Evolutionary conservation across 2,113 vertebrate genomes (phyloP).

Genomic region (Aphyosemion australe): DNA sequence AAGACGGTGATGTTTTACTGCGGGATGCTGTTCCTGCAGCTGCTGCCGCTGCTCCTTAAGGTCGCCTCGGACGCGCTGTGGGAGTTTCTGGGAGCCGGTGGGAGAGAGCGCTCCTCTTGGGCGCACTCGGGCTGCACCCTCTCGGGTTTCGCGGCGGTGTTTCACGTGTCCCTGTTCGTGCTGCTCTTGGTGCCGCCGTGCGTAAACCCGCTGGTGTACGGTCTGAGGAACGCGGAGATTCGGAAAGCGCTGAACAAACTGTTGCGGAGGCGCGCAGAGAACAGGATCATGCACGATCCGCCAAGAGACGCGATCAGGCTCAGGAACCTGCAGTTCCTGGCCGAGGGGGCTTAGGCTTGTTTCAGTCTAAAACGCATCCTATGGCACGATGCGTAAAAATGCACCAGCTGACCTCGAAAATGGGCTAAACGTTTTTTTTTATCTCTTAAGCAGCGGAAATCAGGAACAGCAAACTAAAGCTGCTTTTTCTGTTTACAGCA

Average conservation of each 20-base stretch:
- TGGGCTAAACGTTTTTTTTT: too few species aligned
- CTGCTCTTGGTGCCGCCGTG: conserved; percentile 61
- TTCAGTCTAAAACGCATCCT: too few species aligned
- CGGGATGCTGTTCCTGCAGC: conserved; percentile 68
- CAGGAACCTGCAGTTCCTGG: background rate
- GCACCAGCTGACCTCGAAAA: too few species aligned
- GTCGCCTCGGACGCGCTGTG: conserved; percentile 50
- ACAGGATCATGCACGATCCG: background rate
- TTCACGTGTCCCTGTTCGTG: conserved; percentile 58
- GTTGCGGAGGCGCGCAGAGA: background rate
- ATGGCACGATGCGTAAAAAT: too few species aligned
- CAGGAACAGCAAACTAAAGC: background rate
- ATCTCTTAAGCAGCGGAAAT: background rate
- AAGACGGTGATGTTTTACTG: conserved; percentile 67
- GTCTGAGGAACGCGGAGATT: conserved; percentile 57
- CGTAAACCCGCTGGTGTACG: conserved; percentile 70
- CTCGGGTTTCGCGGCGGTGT: conserved; percentile 6
- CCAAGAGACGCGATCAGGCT: background rate
- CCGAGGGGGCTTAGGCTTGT: conserved; percentile 1
- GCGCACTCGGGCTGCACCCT: background rate
- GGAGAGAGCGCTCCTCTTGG: background rate
- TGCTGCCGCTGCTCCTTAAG: conserved; percentile 63
- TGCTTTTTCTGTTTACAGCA: background rate
- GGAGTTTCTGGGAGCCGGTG: conserved; percentile 45
- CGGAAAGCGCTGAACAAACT: conserved; percentile 15